Conservation (phyloP, 92 coral and sea anemone genomes). For the Metridium senile region DNA sequence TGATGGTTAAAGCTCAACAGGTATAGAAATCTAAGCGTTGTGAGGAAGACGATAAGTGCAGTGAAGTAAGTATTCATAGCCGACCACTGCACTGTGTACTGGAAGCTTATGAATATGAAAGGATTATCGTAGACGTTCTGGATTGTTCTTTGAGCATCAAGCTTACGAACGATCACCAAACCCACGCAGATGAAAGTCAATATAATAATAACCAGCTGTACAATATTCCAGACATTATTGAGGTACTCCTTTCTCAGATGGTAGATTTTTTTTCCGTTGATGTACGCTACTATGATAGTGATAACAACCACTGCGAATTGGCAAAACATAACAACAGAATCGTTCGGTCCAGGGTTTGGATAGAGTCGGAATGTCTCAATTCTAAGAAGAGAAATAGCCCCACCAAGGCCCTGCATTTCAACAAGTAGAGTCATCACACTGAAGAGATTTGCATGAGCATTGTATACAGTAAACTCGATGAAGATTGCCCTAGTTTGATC, state of each 20-base stretch:
- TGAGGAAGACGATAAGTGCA: conserved; percentile 35
- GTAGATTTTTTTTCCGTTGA: conserved; percentile 35
- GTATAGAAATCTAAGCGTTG: conserved; percentile 27
- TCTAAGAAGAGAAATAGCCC: conserved; percentile 25
- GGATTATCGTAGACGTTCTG: conserved; percentile 41
- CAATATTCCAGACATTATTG: conserved; percentile 34
- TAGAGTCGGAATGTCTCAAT: conserved; percentile 47
- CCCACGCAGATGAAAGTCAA: conserved; percentile 34
- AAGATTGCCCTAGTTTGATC: conserved; percentile 47
- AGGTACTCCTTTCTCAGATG: conserved; percentile 38
- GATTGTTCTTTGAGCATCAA: conserved; percentile 39
- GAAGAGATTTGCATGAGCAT: conserved; percentile 35
- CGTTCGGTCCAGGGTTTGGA: conserved; percentile 31
- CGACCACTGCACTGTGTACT: conserved; percentile 41
- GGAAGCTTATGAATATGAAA: conserved; percentile 39
- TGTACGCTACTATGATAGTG: conserved; percentile 32
- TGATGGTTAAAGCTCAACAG: conserved; percentile 44
- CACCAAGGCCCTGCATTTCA: conserved; percentile 42
- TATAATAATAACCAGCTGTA: conserved; percentile 37
- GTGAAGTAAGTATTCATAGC: conserved; percentile 36
- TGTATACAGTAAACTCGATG: conserved; percentile 48
- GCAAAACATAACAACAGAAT: conserved; percentile 26
- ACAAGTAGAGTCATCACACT: conserved; percentile 30
- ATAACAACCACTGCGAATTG: conserved; percentile 37
- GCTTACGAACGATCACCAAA: conserved; percentile 27